Evolutionary conservation across 2,888 invertebrate genomes (phyloP).

Genomic region (Oligia fasciuncula): DNA sequence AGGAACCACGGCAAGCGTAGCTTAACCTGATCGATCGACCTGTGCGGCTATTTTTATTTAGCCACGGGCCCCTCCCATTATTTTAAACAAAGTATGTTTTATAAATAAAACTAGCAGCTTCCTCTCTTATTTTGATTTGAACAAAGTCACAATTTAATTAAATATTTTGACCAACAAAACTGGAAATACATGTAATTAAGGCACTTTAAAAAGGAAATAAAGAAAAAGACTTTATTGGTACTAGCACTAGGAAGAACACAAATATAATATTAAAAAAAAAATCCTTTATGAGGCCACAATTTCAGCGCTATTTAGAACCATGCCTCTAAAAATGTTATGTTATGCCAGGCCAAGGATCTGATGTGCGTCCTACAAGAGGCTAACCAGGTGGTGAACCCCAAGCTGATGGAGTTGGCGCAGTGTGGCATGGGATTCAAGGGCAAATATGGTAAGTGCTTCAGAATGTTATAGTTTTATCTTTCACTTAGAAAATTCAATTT

Average conservation of each 20-base stretch:
- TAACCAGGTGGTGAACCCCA: constrained; percentile 98
- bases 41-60: too few relatives aligned
- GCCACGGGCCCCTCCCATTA: too few relatives aligned
- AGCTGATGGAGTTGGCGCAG: constrained; percentile 93
- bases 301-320: not conserved
- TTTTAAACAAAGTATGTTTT: not conserved
- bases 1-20: too few relatives aligned
- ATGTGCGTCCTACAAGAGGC: constrained; percentile 98
- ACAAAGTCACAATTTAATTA: not conserved
- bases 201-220: too few relatives aligned
- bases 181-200: not conserved
- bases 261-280: too few relatives aligned
- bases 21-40: too few relatives aligned
- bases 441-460: constrained; percentile 79
- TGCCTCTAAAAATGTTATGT: not conserved
- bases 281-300: too few relatives aligned
- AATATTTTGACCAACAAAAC: not conserved
- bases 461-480: not conserved
- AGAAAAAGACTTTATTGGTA: too few relatives aligned
- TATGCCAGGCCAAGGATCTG: constrained; percentile 94
- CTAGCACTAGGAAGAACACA: too few relatives aligned
- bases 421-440: constrained; percentile 89
- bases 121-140: too few relatives aligned
- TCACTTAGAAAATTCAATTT: not conserved
- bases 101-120: too few relatives aligned